Conservation (phyloP, 2,888 invertebrate species). For the Epirrhoe alternata region DNA sequence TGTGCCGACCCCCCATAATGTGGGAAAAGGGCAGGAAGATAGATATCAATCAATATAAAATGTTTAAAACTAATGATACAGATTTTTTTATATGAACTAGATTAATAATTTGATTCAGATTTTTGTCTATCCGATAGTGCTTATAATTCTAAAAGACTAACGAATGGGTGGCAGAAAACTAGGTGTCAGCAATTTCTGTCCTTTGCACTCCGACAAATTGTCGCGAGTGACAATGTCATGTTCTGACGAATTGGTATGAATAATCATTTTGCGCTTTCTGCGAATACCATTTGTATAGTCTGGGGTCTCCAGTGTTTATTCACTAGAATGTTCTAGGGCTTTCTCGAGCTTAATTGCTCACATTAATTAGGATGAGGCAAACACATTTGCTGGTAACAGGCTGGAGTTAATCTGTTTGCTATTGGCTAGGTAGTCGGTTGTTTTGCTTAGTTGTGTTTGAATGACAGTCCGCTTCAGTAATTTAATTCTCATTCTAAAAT, state of each 20-base stretch:
- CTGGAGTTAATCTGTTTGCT: slow-evolving; percentile 33
- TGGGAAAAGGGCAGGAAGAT: no score
- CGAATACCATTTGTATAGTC: slow-evolving; percentile 6
- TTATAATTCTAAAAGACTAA: not conserved
- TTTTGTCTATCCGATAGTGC: no score
- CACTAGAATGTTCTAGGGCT: slow-evolving; percentile 32
- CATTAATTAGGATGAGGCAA: slow-evolving; percentile 38
- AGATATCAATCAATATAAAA: no score
- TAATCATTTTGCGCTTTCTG: slow-evolving; percentile 7
- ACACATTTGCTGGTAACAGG: slow-evolving; percentile 36
- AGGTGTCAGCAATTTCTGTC: not conserved
- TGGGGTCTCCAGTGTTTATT: slow-evolving; percentile 23
- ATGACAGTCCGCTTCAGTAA: slow-evolving; percentile 28
- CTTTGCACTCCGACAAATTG: slow-evolving; percentile 13
- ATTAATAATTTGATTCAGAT: no score
- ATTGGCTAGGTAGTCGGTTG: slow-evolving; percentile 30
- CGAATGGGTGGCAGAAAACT: slow-evolving; percentile 1
- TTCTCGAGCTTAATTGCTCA: slow-evolving; percentile 36
- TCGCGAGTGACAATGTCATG: slow-evolving; percentile 3
- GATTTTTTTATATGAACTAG: no score
- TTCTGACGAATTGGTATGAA: slow-evolving; percentile 1
- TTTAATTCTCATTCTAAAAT: no score
- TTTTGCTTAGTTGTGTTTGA: slow-evolving; percentile 29
- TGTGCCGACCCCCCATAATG: no score
- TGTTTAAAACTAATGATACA: no score